Evolutionary conservation across 2,888 invertebrate genomes (phyloP).

Genomic region (Drosophila tanythrix): DNA sequence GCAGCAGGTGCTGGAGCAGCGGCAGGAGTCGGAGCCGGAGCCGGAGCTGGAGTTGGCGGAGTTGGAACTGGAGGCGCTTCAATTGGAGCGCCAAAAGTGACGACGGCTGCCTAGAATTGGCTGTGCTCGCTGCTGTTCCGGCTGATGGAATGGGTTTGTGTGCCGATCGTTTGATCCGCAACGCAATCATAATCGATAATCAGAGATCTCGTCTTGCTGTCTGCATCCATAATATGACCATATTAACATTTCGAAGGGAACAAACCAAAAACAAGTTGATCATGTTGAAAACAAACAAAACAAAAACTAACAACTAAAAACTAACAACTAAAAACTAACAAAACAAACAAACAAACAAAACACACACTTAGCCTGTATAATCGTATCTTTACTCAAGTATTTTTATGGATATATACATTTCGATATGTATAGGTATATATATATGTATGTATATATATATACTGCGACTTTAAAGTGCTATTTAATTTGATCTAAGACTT

Average conservation of each 20-base stretch:
- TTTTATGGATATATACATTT: slow-evolving; percentile 44
- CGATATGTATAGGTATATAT: slow-evolving; percentile 1
- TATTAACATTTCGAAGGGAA: slow-evolving; percentile 56
- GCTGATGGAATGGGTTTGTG: slow-evolving; percentile 83
- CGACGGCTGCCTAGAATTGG: slow-evolving; percentile 82
- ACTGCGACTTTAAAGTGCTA: slow-evolving; percentile 65
- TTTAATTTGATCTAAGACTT: slow-evolving; percentile 75
- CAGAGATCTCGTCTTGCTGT: slow-evolving; percentile 48
- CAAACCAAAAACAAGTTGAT: slow-evolving; percentile 51
- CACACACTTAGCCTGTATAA: slow-evolving; percentile 50
- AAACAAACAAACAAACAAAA: background rate
- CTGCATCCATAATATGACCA: slow-evolving; percentile 41
- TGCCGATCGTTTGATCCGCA: slow-evolving; percentile 78
- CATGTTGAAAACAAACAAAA: slow-evolving; percentile 5
- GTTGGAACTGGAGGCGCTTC: slow-evolving; percentile 26
- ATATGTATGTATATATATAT: background rate
- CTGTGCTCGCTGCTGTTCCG: slow-evolving; percentile 83
- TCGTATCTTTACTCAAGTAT: slow-evolving; percentile 78
- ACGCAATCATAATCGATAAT: slow-evolving; percentile 5
- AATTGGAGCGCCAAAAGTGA: slow-evolving; percentile 66
- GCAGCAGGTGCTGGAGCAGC: slow-evolving; percentile 3
- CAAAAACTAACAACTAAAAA: slow-evolving; percentile 1
- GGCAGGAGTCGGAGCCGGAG: slow-evolving; percentile 9
- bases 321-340: slow-evolving; percentile 1
- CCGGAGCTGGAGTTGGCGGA: slow-evolving; percentile 34